Evolutionary conservation across 2,113 vertebrate species (phyloP).

Genomic region (Pedionomus torquatus): DNA sequence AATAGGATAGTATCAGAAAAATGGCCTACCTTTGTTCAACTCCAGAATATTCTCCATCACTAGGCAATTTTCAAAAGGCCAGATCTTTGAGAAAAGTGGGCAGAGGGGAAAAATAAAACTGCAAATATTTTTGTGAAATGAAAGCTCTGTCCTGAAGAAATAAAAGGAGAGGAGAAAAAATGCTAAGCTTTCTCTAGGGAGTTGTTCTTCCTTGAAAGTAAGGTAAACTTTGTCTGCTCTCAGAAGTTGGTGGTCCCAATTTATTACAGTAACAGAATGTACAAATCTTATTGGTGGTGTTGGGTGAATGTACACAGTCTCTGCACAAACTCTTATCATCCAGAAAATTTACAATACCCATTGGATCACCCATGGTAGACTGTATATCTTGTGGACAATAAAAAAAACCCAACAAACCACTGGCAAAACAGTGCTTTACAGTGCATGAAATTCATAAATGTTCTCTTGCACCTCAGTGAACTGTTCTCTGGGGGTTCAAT

Average conservation of each 20-base stretch:
- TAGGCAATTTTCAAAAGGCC: background rate
- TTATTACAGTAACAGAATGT: background rate
- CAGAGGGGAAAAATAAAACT: background rate
- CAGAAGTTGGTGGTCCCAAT: background rate
- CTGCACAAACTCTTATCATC: background rate
- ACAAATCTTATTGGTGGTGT: background rate
- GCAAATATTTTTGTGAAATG: constrained; percentile 5
- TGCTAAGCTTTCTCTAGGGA: background rate
- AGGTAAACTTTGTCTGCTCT: background rate
- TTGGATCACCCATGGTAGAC: background rate
- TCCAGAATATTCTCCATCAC: background rate
- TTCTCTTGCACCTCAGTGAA: background rate
- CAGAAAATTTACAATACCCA: background rate
- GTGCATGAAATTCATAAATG: background rate
- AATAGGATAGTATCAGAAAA: background rate
- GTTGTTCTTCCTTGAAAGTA: background rate
- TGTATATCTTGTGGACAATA: background rate
- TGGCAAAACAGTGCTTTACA: background rate
- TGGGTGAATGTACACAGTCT: background rate
- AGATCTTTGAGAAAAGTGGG: background rate
- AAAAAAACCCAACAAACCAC: background rate
- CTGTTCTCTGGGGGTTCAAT: background rate
- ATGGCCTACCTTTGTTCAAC: background rate
- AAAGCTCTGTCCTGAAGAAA: background rate
- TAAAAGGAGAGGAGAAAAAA: background rate